Evolutionary conservation across 2,888 invertebrate genomes (phyloP).

Genomic region (Pogonocherus hispidulus): DNA sequence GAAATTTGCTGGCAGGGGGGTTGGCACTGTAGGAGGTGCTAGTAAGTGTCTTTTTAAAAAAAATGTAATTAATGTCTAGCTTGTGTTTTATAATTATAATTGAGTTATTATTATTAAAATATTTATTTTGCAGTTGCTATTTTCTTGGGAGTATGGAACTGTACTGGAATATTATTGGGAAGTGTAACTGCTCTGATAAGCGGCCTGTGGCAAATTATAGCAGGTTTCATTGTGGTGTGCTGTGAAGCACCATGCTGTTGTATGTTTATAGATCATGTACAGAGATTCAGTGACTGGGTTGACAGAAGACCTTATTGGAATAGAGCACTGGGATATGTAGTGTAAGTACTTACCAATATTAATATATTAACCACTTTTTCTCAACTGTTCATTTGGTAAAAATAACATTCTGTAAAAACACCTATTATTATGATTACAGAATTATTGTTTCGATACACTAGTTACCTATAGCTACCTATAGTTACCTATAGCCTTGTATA

Average conservation of each 20-base stretch:
- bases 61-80: background rate
- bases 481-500: too few species aligned
- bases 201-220: conserved; percentile 89
- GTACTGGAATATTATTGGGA: conserved; percentile 76
- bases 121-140: conserved; percentile 82
- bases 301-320: conserved; percentile 92
- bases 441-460: too few species aligned
- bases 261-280: conserved; percentile 95
- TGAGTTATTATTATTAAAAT: too few species aligned
- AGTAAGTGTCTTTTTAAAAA: conserved; percentile 73
- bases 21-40: conserved; percentile 88
- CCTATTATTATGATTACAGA: too few species aligned
- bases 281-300: conserved; percentile 85
- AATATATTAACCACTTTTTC: background rate
- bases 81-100: too few species aligned
- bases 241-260: conserved; percentile 98
- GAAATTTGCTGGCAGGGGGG: conserved; percentile 86
- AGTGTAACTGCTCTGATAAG: conserved; percentile 79
- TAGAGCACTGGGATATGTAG: conserved; percentile 86
- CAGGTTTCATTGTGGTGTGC: conserved; percentile 89
- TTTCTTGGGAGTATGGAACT: conserved; percentile 84
- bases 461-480: too few species aligned
- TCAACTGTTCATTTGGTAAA: too few species aligned
- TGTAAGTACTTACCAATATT: conserved; percentile 74
- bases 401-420: too few species aligned